phyloP scores from a whole-genome alignment of 2,797 vertebrate species.

The Phylloscopus collybita region DNA sequence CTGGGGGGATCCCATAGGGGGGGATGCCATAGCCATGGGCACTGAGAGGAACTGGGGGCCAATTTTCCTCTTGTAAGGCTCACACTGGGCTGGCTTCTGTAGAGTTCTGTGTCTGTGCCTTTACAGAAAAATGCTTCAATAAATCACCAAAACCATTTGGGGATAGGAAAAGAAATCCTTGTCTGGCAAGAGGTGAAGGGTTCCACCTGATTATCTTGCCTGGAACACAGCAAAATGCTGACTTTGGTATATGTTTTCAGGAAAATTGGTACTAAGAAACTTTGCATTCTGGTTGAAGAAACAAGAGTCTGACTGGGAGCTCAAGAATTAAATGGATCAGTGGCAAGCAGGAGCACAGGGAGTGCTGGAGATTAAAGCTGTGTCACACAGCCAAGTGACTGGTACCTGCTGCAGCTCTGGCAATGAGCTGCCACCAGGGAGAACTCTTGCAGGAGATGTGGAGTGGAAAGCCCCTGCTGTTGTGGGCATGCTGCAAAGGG shows the following conservation, averaged over 20 bases:
- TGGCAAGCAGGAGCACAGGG: background rate
- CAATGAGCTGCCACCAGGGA: too few relatives aligned
- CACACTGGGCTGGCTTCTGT: background rate
- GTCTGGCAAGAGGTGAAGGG: background rate
- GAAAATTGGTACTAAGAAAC: background rate
- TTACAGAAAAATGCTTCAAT: background rate
- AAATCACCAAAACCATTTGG: background rate
- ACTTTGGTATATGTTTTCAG: background rate
- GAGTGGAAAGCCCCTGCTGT: background rate
- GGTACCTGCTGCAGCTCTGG: background rate
- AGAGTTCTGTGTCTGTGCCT: background rate
- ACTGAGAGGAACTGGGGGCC: background rate
- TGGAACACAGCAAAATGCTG: background rate
- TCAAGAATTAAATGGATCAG: background rate
- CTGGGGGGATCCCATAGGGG: accelerated
- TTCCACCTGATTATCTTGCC: background rate
- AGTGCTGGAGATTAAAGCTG: background rate
- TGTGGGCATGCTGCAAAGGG: background rate
- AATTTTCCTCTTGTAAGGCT: background rate
- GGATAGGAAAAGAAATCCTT: background rate
- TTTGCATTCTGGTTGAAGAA: background rate
- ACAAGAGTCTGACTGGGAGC: background rate
- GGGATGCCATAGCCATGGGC: accelerated
- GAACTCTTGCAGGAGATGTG: background rate
- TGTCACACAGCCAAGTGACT: background rate